Evolutionary conservation across 2,888 invertebrate genomes (phyloP).

Genomic region (Ecliptopera silaceata): DNA sequence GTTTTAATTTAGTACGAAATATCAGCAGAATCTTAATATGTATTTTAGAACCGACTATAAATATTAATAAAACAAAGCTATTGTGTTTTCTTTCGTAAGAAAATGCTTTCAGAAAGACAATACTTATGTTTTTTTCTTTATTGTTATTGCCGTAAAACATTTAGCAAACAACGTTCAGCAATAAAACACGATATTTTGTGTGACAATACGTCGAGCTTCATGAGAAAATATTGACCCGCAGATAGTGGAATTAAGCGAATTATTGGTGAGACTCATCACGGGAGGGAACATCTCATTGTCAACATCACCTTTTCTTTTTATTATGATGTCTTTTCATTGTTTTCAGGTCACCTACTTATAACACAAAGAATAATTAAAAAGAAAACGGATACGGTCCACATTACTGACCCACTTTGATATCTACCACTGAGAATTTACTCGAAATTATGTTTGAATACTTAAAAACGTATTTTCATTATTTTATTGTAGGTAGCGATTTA

Average conservation of each 20-base stretch:
- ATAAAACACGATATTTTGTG: conserved; percentile 83
- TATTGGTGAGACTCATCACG: conserved; percentile 63
- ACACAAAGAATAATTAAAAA: conserved; percentile 23
- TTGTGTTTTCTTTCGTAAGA: conserved; percentile 70
- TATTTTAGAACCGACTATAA: conserved; percentile 71
- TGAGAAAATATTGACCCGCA: conserved; percentile 82
- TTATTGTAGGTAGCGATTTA: not conserved
- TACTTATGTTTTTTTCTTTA: conserved; percentile 77
- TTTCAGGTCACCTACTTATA: conserved; percentile 31
- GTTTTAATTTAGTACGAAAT: conserved; percentile 63
- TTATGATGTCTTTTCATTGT: conserved; percentile 33
- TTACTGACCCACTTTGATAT: conserved; percentile 23
- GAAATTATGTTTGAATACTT: conserved; percentile 6
- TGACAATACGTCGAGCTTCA: conserved; percentile 81
- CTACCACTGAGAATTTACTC: conserved; percentile 10
- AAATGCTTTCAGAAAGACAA: conserved; percentile 71
- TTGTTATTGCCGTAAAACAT: conserved; percentile 81
- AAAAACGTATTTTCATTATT: not conserved
- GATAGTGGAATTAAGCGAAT: conserved; percentile 78
- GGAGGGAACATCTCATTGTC: conserved; percentile 52
- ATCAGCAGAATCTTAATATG: conserved; percentile 55
- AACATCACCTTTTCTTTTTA: conserved; percentile 45
- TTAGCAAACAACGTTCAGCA: conserved; percentile 68
- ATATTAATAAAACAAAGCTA: conserved; percentile 76
- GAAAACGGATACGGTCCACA: conserved; percentile 19